Percentiles rank a stretch among this genome's conserved stretches.
Conservation (phyloP, 1,140 invertebrate species). For the Pseudomyrmex sp. region DNA sequence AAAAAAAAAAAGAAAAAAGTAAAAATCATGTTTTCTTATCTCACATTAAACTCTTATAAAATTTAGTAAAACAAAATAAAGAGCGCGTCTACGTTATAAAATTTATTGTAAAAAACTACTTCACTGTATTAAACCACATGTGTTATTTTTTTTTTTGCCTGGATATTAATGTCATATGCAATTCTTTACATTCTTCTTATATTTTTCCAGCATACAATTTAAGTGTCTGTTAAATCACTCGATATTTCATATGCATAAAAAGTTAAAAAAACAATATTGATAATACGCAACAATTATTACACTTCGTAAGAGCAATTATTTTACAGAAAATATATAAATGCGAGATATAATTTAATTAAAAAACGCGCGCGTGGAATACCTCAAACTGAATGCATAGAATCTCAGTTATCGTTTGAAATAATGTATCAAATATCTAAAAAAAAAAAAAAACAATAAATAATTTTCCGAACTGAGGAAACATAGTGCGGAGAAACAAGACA, state of each 20-base stretch:
- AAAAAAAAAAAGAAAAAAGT: background rate
- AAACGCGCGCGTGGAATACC: background rate
- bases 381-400: background rate
- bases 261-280: too few relatives aligned
- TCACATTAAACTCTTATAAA: background rate
- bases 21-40: background rate
- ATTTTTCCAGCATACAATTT: too few relatives aligned
- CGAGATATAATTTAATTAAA: background rate
- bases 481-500: background rate
- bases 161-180: too few relatives aligned
- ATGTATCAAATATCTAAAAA: too few relatives aligned
- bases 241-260: too few relatives aligned
- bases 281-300: background rate
- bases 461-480: conserved; percentile 13
- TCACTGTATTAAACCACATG: background rate
- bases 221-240: too few relatives aligned
- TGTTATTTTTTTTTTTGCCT: too few relatives aligned
- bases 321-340: background rate
- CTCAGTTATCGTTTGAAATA: background rate
- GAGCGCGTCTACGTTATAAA: background rate
- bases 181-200: too few relatives aligned
- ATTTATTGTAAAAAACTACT: background rate
- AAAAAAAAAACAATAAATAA: background rate
- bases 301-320: conserved; percentile 10
- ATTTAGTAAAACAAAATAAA: background rate